Conservation (phyloP, 2,888 invertebrate species). For the Tyria jacobaeae region DNA sequence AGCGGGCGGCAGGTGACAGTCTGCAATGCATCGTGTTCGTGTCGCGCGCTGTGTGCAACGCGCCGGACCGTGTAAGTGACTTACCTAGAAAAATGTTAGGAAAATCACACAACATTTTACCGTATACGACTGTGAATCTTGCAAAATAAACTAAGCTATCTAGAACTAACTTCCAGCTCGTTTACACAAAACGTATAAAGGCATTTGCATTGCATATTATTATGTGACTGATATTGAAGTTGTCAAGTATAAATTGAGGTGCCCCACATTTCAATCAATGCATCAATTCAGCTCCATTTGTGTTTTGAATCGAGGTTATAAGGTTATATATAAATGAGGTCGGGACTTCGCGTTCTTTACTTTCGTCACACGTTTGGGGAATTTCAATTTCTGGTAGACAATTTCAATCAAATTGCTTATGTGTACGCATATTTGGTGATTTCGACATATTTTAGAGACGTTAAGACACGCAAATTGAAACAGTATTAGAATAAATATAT, state of each 20-base stretch:
- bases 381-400: constrained; percentile 46
- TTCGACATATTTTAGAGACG: neutral
- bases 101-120: constrained; percentile 12
- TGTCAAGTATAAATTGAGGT: constrained; percentile 34
- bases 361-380: constrained; percentile 46
- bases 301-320: constrained; percentile 48
- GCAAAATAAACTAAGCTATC: neutral
- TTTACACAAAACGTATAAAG: neutral
- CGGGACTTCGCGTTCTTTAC: constrained; percentile 44
- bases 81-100: constrained; percentile 18
- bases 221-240: constrained; percentile 15
- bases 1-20: constrained; percentile 20
- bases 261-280: constrained; percentile 48
- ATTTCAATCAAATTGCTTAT: constrained; percentile 48
- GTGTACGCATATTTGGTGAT: constrained; percentile 35
- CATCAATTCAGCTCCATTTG: constrained; percentile 42
- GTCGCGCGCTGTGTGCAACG: constrained; percentile 5
- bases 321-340: constrained; percentile 51
- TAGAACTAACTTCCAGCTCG: neutral
- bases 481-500: too few relatives aligned
- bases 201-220: neutral
- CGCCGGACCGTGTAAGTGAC: constrained; percentile 29
- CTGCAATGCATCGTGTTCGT: neutral
- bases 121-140: too few relatives aligned
- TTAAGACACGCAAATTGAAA: too few relatives aligned